Percentiles rank a stretch among this genome's conserved stretches.
phyloP scores from a whole-genome alignment of 2,888 invertebrate genomes.

The Cordylochernes scorpioides region DNA sequence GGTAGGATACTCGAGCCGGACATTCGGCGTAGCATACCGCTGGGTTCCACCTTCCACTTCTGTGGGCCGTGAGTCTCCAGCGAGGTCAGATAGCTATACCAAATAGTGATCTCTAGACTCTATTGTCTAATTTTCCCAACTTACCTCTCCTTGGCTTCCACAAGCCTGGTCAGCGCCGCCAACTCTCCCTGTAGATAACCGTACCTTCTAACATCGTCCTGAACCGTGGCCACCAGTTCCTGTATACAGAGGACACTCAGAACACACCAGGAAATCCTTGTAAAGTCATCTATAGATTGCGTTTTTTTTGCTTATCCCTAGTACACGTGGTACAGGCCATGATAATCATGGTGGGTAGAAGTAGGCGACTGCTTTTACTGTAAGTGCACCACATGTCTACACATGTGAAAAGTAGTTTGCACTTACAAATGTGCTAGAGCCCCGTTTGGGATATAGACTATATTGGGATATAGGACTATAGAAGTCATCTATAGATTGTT shows the following conservation, averaged over 20 bases:
- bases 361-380: no score
- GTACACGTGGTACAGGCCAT: no score
- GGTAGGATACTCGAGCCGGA: slow-evolving; percentile 9
- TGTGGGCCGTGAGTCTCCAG: slow-evolving; percentile 7
- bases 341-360: no score
- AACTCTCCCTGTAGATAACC: slow-evolving; percentile 36
- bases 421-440: no score
- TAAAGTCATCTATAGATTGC: no score
- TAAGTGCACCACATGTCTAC: no score
- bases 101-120: neutral
- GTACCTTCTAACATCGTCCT: slow-evolving; percentile 33
- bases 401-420: no score
- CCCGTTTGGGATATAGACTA: no score
- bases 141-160: slow-evolving; percentile 18
- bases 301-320: no score
- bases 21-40: slow-evolving; percentile 13
- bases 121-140: slow-evolving; percentile 1
- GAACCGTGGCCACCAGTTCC: slow-evolving; percentile 40
- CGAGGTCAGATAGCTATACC: slow-evolving; percentile 3
- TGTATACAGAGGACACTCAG: slow-evolving; percentile 17
- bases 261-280: no score
- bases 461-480: no score
- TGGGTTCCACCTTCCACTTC: slow-evolving; percentile 14
- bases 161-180: slow-evolving; percentile 36
- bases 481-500: no score